Evolutionary conservation across 2,113 vertebrate species (phyloP).

Genomic region (Bubo blakistoni): DNA sequence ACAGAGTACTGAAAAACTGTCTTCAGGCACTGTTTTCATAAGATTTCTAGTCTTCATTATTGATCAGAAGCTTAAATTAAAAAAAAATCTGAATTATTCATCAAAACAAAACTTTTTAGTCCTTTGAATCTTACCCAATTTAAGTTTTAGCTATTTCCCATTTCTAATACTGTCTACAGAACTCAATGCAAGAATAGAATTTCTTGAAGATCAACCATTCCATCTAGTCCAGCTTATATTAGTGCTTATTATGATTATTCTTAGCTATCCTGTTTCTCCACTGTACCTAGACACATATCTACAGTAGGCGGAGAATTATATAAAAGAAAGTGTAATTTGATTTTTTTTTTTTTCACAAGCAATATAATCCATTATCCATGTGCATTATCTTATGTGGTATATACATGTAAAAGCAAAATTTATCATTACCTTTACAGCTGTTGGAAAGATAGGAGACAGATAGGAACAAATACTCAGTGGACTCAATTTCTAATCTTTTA

Average conservation of each 20-base stretch:
- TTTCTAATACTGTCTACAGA: background rate
- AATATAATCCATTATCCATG: fast-evolving
- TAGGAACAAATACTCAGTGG: background rate
- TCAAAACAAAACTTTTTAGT: background rate
- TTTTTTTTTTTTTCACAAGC: background rate
- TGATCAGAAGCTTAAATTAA: background rate
- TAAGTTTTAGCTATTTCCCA: background rate
- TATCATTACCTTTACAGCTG: background rate
- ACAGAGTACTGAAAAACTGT: background rate
- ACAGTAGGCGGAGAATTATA: background rate
- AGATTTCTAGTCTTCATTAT: background rate
- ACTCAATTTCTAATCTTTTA: background rate
- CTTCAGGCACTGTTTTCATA: background rate
- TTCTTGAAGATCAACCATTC: background rate
- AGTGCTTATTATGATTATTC: background rate
- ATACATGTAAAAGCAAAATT: background rate
- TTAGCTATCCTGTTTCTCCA: background rate
- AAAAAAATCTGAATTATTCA: background rate
- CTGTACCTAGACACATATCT: background rate
- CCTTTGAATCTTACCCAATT: background rate
- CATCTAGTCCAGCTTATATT: background rate
- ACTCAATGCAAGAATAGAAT: background rate
- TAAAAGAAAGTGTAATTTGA: background rate
- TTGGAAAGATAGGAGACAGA: background rate
- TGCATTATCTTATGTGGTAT: background rate